These are phyloP conservation scores for Dendrocincla fuliginosa DNA, from an alignment of 2,797 vertebrate genomes.

Conservation along the genomic window DNA sequence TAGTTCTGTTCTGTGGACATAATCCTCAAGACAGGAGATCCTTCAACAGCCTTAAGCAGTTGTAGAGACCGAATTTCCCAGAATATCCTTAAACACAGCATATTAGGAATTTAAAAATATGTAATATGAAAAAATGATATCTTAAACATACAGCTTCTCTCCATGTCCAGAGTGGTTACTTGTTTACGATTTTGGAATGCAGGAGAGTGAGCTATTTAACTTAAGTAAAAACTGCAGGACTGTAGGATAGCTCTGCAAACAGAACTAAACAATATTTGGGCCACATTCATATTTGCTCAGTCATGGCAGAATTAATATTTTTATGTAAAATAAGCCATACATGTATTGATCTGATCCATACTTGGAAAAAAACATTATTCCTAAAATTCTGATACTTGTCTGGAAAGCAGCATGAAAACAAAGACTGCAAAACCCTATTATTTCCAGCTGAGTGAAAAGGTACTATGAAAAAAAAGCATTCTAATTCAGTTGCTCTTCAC, in stretches of 20 bases:
- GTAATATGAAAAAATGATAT: accelerated
- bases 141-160: not conserved
- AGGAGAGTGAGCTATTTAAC: not conserved
- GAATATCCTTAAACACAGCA: not conserved
- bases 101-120: not conserved
- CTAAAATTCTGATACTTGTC: not conserved
- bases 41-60: not conserved
- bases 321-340: not conserved
- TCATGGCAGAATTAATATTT: not conserved
- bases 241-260: not conserved
- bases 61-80: not conserved
- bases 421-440: not conserved
- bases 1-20: not conserved
- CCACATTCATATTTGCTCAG: not conserved
- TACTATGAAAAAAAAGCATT: not conserved
- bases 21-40: not conserved
- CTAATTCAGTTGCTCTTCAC: not conserved
- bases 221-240: not conserved
- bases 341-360: not conserved
- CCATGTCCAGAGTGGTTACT: not conserved
- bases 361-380: not conserved
- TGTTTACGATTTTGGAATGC: not conserved
- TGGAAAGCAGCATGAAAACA: not conserved
- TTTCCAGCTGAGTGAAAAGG: not conserved
- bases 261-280: not conserved